These are phyloP conservation scores for Pogoniulus pusillus DNA, from an alignment of 2,797 vertebrate genomes.

Conservation along the genomic window DNA sequence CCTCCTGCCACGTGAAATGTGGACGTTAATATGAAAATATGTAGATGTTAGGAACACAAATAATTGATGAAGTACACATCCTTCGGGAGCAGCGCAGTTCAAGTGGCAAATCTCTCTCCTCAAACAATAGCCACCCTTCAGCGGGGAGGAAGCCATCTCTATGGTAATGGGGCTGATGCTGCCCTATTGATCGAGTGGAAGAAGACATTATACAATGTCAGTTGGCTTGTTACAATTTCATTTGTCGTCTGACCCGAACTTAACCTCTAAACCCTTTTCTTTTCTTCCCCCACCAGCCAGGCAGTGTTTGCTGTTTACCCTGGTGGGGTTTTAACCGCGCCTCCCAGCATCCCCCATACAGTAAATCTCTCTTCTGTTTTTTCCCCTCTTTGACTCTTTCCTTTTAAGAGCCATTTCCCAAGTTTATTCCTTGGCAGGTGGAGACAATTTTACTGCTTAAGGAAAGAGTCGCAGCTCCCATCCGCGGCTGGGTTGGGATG, in stretches of 20 bases:
- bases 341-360: not conserved
- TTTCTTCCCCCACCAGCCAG: slow-evolving; percentile 68
- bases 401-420: slow-evolving; percentile 38
- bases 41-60: slow-evolving; percentile 78
- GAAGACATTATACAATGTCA: slow-evolving; percentile 86
- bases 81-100: slow-evolving; percentile 78
- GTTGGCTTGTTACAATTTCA: slow-evolving; percentile 85
- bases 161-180: slow-evolving; percentile 82
- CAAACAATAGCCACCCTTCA: slow-evolving; percentile 81
- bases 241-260: slow-evolving; percentile 82
- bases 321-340: not conserved
- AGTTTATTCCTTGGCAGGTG: slow-evolving; percentile 49
- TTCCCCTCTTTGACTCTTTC: not conserved
- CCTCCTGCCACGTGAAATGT: not conserved
- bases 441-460: slow-evolving; percentile 35
- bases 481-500: slow-evolving; percentile 45
- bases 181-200: slow-evolving; percentile 84
- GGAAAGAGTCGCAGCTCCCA: not conserved
- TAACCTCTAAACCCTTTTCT: slow-evolving; percentile 83
- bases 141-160: slow-evolving; percentile 81
- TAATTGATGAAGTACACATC: slow-evolving; percentile 83
- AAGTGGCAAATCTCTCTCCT: slow-evolving; percentile 82
- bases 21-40: slow-evolving; percentile 76
- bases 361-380: slow-evolving; percentile 16
- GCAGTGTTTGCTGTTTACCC: slow-evolving; percentile 49